phyloP scores from a whole-genome alignment of 2,888 invertebrate genomes.

The Hydrotaea diabolus region DNA sequence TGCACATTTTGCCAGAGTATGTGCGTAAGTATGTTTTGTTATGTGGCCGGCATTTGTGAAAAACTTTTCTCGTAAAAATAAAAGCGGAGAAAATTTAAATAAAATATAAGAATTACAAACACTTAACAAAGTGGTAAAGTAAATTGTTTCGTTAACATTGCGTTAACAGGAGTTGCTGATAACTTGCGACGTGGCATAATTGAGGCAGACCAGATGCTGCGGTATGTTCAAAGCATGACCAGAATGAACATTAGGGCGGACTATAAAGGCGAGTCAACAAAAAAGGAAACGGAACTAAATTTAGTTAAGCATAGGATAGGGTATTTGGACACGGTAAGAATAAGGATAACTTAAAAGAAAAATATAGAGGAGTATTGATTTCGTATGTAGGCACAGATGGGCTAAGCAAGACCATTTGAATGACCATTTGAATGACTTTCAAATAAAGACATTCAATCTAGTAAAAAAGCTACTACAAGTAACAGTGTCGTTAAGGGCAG shows the following conservation, averaged over 20 bases:
- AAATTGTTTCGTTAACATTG: conserved; percentile 10
- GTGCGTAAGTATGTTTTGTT: neutral
- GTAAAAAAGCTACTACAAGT: too few relatives aligned
- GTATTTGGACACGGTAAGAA: too few relatives aligned
- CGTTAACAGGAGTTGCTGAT: conserved; percentile 7
- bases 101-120: conserved; percentile 13
- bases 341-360: too few relatives aligned
- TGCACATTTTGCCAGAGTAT: neutral
- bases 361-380: too few relatives aligned
- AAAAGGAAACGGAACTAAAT: too few relatives aligned
- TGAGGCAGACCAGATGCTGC: conserved; percentile 10
- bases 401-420: too few relatives aligned
- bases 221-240: neutral
- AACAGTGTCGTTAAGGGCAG: too few relatives aligned
- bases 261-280: too few relatives aligned
- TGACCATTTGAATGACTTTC: too few relatives aligned
- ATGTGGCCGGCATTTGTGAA: neutral
- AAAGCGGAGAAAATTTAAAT: conserved; percentile 16
- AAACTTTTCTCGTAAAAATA: conserved; percentile 7
- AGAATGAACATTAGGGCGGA: neutral
- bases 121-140: conserved; percentile 19
- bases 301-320: too few relatives aligned
- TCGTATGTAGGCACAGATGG: too few relatives aligned
- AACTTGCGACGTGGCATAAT: neutral
- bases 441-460: too few relatives aligned